phyloP scores from a whole-genome alignment of 2,888 invertebrate genomes.

The Tineola bisselliella region DNA sequence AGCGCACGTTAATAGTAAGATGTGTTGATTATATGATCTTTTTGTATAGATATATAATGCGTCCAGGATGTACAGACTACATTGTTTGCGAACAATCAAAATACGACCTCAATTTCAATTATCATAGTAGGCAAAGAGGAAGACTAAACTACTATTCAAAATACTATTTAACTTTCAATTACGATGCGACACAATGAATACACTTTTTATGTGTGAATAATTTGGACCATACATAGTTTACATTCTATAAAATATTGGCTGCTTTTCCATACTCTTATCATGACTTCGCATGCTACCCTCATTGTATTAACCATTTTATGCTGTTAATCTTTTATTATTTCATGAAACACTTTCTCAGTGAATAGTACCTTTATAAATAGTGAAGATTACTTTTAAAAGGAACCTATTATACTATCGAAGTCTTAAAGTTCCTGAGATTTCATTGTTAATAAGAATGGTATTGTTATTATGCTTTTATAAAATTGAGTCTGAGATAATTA shows the following conservation, averaged over 20 bases:
- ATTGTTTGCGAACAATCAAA: conserved; percentile 12
- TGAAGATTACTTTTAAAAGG: too few relatives aligned
- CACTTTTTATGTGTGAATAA: neutral
- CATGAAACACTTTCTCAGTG: too few relatives aligned
- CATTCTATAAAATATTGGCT: neutral
- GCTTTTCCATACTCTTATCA: too few relatives aligned
- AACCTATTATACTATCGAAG: too few relatives aligned
- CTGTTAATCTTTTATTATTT: too few relatives aligned
- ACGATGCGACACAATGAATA: neutral
- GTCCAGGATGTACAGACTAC: conserved; percentile 11
- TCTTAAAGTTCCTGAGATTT: too few relatives aligned
- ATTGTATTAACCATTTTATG: too few relatives aligned
- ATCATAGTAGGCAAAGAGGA: conserved; percentile 22
- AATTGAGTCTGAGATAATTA: neutral
- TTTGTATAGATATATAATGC: conserved; percentile 4
- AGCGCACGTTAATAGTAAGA: neutral
- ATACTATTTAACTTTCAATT: conserved; percentile 1
- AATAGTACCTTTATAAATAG: too few relatives aligned
- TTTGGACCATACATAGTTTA: neutral
- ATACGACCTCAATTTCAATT: conserved; percentile 42
- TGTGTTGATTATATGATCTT: neutral
- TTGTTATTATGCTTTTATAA: too few relatives aligned
- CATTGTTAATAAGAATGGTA: too few relatives aligned
- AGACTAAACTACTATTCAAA: conserved; percentile 6
- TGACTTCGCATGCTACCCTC: too few relatives aligned